Percentiles rank a stretch among this genome's conserved stretches.
phyloP scores from a whole-genome alignment of 2,113 vertebrate species.

The Ictalurus punctatus region DNA sequence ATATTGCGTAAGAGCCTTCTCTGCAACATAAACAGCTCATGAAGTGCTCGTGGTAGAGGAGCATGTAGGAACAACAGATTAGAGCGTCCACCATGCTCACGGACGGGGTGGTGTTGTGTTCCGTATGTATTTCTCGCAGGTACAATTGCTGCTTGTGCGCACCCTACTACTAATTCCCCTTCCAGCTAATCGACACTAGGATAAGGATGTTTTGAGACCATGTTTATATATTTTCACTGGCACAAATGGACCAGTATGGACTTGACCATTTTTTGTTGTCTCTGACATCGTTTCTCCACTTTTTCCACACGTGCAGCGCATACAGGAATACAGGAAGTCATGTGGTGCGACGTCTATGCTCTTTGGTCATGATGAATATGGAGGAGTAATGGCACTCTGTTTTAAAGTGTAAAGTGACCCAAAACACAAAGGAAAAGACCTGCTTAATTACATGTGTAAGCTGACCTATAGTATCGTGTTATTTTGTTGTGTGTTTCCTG shows the following conservation, averaged over 20 bases:
- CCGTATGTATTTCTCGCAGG: background rate
- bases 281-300: background rate
- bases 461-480: background rate
- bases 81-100: background rate
- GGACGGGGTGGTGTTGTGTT: too few relatives aligned
- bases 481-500: background rate
- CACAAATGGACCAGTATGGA: background rate
- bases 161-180: background rate
- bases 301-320: background rate
- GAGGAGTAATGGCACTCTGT: background rate
- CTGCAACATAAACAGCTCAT: background rate
- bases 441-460: background rate
- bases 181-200: background rate
- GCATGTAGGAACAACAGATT: background rate
- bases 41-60: background rate
- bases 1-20: background rate
- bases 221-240: background rate
- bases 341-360: background rate
- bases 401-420: background rate
- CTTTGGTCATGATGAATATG: background rate
- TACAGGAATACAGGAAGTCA: background rate
- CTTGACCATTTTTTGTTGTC: background rate
- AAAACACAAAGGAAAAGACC: slow-evolving; percentile 6
- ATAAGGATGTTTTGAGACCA: background rate
- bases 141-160: background rate